Evolutionary conservation across 2,113 vertebrate species (phyloP), one percentile per base, ranked within the genome.

Genomic region (Mirounga angustirostris): DNA sequence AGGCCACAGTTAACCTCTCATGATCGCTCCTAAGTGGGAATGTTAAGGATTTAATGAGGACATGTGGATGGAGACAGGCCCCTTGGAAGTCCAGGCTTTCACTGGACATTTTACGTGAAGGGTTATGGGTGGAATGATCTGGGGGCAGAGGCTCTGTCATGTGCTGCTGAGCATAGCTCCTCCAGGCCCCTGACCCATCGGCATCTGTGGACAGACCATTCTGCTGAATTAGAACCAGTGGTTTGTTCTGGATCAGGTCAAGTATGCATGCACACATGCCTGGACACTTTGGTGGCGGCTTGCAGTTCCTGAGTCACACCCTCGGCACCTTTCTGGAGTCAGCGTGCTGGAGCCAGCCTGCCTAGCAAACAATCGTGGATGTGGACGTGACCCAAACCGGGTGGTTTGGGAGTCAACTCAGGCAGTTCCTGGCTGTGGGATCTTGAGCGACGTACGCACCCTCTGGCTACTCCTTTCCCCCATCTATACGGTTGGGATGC

Each of bases 121-220:
- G 50, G 4, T n/a, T 16, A 4, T 12, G 5, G 46, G 43, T 16
- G 3, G 33, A 4, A 14, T 7, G 12, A 21, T 0, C 2, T 4
- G 18, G 26, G 7, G 0, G 0, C 36, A 30, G 2, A 24, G 61
- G 5, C 67, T 63, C 54, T 12, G 52, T 15, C 43, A 26, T 43
- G 52, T 71, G 15, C 61, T 2, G 22, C 76, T 21, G 7, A 5
- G 22, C 0, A 7, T 0, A 2, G 24, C 26, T n/a, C 15, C 7
- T 26, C 19, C 4, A 1, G n/a, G 26, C 9, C 19, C 24, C 46
- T 2, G 61, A 7, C 14, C 40, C 18, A 0, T 1, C 16, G 40
- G 7, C 14, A 1, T 1, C 26, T 0, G 4, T 12, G 52, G 36
- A n/a, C 0, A 9, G 18, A 4, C 7, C 1, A 0, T 21, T 52